Evolutionary conservation across 2,797 vertebrate species (phyloP).

Genomic region (Buceros bicornis): DNA sequence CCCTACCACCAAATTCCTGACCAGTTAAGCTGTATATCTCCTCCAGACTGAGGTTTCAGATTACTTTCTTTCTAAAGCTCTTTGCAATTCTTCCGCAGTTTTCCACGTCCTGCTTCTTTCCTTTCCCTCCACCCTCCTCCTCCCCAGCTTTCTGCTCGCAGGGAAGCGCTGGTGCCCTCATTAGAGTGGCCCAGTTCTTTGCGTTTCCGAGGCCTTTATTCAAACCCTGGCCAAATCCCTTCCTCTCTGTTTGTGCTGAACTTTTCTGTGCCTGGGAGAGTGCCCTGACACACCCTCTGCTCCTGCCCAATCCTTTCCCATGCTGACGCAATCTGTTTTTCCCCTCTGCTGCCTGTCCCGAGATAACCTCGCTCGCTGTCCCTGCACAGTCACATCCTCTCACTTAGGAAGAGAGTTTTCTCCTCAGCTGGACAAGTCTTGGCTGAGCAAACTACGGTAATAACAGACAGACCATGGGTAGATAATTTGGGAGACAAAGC

Average conservation of each 20-base stretch:
- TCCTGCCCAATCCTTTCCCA: conserved; percentile 54
- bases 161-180: neutral
- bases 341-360: conserved; percentile 51
- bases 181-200: conserved; percentile 16
- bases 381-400: neutral
- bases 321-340: conserved; percentile 62
- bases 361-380: conserved; percentile 15
- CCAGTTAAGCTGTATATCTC: neutral
- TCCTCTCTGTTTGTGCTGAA: conserved; percentile 42
- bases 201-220: neutral
- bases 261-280: conserved; percentile 29
- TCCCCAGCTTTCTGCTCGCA: neutral
- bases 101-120: neutral
- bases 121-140: neutral
- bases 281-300: conserved; percentile 34
- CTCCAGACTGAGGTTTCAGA: neutral
- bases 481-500: neutral
- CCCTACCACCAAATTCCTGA: neutral
- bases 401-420: neutral
- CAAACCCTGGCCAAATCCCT: neutral
- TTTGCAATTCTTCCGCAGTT: neutral
- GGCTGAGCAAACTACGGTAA: neutral
- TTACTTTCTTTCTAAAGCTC: conserved; percentile 7
- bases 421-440: neutral
- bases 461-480: neutral